These are phyloP conservation scores for Decapterus maruadsi DNA, from an alignment of 2,797 vertebrate species.

Conservation along the genomic window DNA sequence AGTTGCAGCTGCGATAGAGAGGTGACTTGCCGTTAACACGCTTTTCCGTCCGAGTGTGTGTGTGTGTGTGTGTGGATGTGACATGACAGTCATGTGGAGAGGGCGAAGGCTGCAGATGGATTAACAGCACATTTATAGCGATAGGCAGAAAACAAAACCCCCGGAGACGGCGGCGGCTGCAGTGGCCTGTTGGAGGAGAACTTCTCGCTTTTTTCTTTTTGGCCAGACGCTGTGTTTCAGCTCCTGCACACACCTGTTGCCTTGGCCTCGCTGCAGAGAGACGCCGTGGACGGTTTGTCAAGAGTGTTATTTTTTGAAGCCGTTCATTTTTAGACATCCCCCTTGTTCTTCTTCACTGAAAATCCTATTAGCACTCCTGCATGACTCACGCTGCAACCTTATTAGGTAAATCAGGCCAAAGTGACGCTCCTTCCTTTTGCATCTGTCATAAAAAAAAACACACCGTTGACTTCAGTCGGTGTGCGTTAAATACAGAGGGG, in stretches of 20 bases:
- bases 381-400: constrained; percentile 68
- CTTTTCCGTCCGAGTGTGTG: constrained; percentile 15
- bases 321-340: constrained; percentile 50
- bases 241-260: constrained; percentile 6
- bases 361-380: constrained; percentile 66
- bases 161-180: not conserved
- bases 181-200: not conserved
- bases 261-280: not conserved
- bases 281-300: not conserved
- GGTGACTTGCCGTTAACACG: constrained; percentile 9
- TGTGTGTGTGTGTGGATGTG: constrained; percentile 21
- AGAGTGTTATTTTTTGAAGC: constrained; percentile 8
- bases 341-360: constrained; percentile 34
- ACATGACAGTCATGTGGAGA: constrained; percentile 6
- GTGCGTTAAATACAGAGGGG: constrained; percentile 17
- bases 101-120: constrained; percentile 7
- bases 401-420: constrained; percentile 71
- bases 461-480: not conserved
- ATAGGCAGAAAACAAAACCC: constrained; percentile 8
- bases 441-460: constrained; percentile 26
- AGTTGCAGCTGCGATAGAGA: not conserved
- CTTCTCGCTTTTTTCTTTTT: not conserved
- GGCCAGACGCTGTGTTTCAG: not conserved
- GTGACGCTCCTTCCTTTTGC: constrained; percentile 36
- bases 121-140: constrained; percentile 35